A percentile compares a stretch with the other conserved stretches of the same genome.
Conservation (phyloP, 2,888 invertebrate species). For the Caenorhabditis sinica region DNA sequence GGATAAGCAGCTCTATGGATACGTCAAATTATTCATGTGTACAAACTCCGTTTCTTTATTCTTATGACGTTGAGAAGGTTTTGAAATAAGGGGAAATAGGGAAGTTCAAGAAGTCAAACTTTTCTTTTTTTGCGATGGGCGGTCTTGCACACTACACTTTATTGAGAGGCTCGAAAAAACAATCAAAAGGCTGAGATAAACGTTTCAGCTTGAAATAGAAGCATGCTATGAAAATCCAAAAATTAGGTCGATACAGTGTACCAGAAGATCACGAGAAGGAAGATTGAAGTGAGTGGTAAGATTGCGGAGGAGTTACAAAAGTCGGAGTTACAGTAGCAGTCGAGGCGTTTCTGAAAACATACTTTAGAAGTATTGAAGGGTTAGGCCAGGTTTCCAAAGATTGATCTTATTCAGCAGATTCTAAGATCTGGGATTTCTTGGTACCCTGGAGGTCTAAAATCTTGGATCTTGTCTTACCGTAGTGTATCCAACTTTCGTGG, state of each 20-base stretch:
- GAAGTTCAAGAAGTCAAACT: not conserved
- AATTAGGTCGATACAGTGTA: not conserved
- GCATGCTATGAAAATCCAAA: not conserved
- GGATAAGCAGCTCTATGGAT: slow-evolving; percentile 15
- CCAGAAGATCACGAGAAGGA: not conserved
- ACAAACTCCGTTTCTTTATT: slow-evolving; percentile 39
- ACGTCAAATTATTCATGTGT: slow-evolving; percentile 19
- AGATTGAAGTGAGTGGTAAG: not conserved
- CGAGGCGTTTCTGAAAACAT: slow-evolving; percentile 31
- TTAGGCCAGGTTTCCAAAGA: too few relatives aligned
- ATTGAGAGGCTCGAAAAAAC: too few relatives aligned
- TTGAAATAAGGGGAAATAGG: too few relatives aligned
- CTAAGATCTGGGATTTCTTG: too few relatives aligned
- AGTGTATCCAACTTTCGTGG: slow-evolving; percentile 44
- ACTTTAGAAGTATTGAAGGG: too few relatives aligned
- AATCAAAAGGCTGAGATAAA: too few relatives aligned
- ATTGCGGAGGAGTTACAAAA: slow-evolving; percentile 28
- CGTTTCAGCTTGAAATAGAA: too few relatives aligned
- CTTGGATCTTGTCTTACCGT: not conserved
- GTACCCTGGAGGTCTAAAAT: too few relatives aligned
- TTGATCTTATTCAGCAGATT: too few relatives aligned
- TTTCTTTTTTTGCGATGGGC: too few relatives aligned
- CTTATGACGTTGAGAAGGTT: not conserved
- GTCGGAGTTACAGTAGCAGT: slow-evolving; percentile 46
- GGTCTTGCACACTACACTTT: too few relatives aligned